phyloP scores from a whole-genome alignment of 2,888 invertebrate genomes.

The Catocala fraxini region DNA sequence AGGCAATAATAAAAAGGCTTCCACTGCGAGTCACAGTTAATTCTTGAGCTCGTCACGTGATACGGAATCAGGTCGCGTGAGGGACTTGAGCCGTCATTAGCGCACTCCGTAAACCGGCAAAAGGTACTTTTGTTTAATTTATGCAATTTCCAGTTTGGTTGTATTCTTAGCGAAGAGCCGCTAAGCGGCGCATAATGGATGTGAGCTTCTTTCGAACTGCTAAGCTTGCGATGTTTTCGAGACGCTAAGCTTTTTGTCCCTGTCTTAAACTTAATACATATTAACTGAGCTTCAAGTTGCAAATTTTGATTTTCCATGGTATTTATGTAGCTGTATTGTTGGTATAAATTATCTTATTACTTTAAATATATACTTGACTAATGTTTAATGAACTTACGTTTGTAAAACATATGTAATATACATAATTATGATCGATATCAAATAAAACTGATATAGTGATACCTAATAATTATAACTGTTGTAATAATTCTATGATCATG shows the following conservation, averaged over 20 bases:
- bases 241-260: constrained; percentile 31
- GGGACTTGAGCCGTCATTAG: constrained; percentile 73
- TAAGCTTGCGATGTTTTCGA: constrained; percentile 41
- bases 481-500: no score
- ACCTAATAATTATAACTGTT: no score
- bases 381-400: no score
- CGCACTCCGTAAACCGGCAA: constrained; percentile 73
- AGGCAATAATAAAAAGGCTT: constrained; percentile 29
- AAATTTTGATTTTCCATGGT: constrained; percentile 4
- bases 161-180: constrained; percentile 75
- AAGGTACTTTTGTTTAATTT: constrained; percentile 78
- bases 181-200: constrained; percentile 59
- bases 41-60: constrained; percentile 62
- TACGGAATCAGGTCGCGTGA: constrained; percentile 70
- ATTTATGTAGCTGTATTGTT: no score
- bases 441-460: no score
- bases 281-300: constrained; percentile 14
- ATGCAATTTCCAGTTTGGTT: constrained; percentile 81
- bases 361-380: no score
- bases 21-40: constrained; percentile 35
- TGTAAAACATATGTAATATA: no score
- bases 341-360: no score
- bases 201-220: constrained; percentile 55
- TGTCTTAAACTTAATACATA: constrained; percentile 24
- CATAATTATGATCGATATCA: no score